Percentiles rank a stretch among this genome's conserved stretches.
These are phyloP conservation scores for Lysandra coridon DNA, from an alignment of 2,888 invertebrate species.

Conservation along the genomic window DNA sequence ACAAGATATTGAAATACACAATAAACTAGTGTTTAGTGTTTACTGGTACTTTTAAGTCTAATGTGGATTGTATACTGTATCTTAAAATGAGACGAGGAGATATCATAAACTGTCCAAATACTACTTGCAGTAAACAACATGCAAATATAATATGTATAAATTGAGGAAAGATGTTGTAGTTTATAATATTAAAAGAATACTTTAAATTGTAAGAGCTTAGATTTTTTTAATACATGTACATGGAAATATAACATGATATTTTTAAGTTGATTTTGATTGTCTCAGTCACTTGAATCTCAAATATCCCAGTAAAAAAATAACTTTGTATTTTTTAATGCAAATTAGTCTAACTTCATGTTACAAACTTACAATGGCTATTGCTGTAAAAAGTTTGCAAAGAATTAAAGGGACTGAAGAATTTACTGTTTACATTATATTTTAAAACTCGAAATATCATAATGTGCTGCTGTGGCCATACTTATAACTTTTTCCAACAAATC, in stretches of 20 bases:
- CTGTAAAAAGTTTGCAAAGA: background rate
- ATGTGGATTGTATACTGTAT: background rate
- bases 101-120: conserved; percentile 9
- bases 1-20: background rate
- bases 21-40: background rate
- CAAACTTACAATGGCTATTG: too few relatives aligned
- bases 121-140: background rate
- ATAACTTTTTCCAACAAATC: conserved; percentile 55
- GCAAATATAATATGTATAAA: background rate
- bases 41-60: background rate
- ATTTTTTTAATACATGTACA: conserved; percentile 14
- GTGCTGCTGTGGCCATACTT: conserved; percentile 67
- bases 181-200: background rate
- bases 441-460: conserved; percentile 45
- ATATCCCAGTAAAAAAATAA: background rate
- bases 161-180: conserved; percentile 3
- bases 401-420: background rate
- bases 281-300: background rate
- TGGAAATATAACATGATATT: conserved; percentile 20
- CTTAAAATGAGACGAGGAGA: background rate
- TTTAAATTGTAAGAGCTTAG: conserved; percentile 26
- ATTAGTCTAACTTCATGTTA: too few relatives aligned
- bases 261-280: conserved; percentile 8
- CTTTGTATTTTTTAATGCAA: background rate
- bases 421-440: background rate